A percentile compares a stretch with the other conserved stretches of the same genome.
phyloP scores from a whole-genome alignment of 2,113 vertebrate genomes.

The Chitala chitala region DNA sequence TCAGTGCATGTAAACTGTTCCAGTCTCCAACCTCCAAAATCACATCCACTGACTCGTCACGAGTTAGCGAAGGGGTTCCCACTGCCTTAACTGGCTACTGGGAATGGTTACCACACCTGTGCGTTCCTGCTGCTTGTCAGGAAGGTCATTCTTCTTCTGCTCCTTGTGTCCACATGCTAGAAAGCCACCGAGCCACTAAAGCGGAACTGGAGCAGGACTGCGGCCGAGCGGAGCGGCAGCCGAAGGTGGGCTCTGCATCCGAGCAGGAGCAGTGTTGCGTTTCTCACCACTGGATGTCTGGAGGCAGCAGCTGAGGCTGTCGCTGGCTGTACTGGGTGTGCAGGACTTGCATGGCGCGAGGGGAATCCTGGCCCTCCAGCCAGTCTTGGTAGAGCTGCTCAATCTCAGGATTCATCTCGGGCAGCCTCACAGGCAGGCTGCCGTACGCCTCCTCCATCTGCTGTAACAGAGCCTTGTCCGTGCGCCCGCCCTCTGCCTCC shows the following conservation, averaged over 20 bases:
- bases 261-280: background rate
- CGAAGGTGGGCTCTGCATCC: background rate
- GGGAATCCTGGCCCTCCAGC: conserved; percentile 79
- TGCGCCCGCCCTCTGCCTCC: conserved; percentile 58
- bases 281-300: conserved; percentile 68
- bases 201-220: no score
- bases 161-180: no score
- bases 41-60: background rate
- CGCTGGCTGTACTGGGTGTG: conserved; percentile 67
- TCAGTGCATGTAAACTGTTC: background rate
- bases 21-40: background rate
- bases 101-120: no score
- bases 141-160: no score
- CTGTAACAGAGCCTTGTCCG: conserved; percentile 71
- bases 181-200: no score
- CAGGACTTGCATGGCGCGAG: conserved; percentile 59
- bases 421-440: conserved; percentile 68
- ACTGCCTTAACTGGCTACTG: no score
- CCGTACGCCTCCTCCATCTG: conserved; percentile 85
- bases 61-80: background rate
- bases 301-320: conserved; percentile 41
- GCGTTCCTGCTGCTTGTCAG: no score
- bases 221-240: no score
- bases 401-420: conserved; percentile 64
- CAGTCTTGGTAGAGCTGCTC: conserved; percentile 82